Percentiles rank a stretch among this genome's conserved stretches.
phyloP scores from a whole-genome alignment of 1,140 invertebrate genomes.

The Lasioglossum albipes region DNA sequence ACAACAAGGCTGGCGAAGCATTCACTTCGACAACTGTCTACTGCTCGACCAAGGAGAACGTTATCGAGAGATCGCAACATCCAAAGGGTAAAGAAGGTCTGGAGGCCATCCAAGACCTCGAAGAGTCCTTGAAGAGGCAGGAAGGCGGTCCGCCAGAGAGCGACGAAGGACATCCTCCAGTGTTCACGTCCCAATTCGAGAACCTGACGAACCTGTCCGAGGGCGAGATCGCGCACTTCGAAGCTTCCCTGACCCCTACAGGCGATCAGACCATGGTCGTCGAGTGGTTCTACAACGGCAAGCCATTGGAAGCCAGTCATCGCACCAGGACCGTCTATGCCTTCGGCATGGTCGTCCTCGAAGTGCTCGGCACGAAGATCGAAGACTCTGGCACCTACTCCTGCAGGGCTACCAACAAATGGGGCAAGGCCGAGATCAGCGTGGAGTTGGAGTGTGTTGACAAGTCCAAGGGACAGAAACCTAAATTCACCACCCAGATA shows the following conservation, averaged over 20 bases:
- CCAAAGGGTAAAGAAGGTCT: conserved; percentile 95
- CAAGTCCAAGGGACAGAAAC: conserved; percentile 90
- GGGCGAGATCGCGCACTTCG: conserved; percentile 96
- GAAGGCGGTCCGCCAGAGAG: conserved; percentile 85
- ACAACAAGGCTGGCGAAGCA: conserved; percentile 92
- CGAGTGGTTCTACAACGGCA: conserved; percentile 98
- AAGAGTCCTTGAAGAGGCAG: conserved; percentile 89
- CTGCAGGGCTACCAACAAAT: conserved; percentile 93
- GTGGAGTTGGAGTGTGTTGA: conserved; percentile 92
- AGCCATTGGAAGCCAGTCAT: conserved; percentile 92
- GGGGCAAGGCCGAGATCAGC: conserved; percentile 92
- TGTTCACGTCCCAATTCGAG: conserved; percentile 93
- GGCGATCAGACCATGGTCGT: conserved; percentile 98
- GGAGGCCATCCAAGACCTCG: conserved; percentile 93
- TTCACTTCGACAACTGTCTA: conserved; percentile 94
- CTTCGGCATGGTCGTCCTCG: conserved; percentile 96
- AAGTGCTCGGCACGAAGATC: conserved; percentile 94
- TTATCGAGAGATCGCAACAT: conserved; percentile 94
- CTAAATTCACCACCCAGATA: conserved; percentile 93
- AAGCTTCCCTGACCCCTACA: conserved; percentile 94
- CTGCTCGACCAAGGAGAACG: conserved; percentile 89
- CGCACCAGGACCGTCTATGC: conserved; percentile 94
- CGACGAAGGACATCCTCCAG: conserved; percentile 90
- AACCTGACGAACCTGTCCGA: conserved; percentile 90
- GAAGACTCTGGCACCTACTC: conserved; percentile 93